Base-by-base conservation (phyloP, 2,888 invertebrate genomes). In the Lissocephala sabroskyi region DNA sequence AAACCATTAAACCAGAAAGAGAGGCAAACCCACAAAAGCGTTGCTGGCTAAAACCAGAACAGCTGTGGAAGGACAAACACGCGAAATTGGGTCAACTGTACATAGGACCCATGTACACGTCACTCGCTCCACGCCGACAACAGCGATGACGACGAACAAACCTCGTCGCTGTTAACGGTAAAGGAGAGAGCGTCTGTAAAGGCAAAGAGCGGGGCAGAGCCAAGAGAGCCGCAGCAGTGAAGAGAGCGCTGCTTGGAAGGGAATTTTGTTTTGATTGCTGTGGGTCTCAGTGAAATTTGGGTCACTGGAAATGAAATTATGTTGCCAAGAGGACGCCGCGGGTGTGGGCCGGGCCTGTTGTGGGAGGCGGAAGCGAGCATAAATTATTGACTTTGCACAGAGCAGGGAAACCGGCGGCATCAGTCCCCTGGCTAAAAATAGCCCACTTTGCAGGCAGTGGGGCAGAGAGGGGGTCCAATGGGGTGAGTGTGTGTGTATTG, bases 1-100 rank as follows among this genome's bases (percentile, higher is more conserved):
- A n/a, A n/a, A n/a, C n/a, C n/a, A n/a, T 44, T 51, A 36, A 40
- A 10, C 29, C 23, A 19, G 14, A 41, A 41, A 13, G 26, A 35
- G 16, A 35, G 16, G 5, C 35, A 35, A 35, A 35, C 3, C 10
- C 19, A 26, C 7, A 13, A 55, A 55, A 43, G 54, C n/a, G n/a
- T n/a, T n/a, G n/a, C n/a, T n/a, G n/a, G n/a, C n/a, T n/a, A n/a
- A 77, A 63, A 71, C 57, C 59, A 59, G 75, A 78, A 76, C 76
- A 78, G 79, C 76, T 78, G 77, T 73, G 71, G 41, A 67, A 65
- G 74, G 58, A 79, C 79, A 65, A 59, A 47, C 49, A 46, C 49
- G n/a, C n/a, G 62, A 63, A 74, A 74, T 76, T 79, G 63, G 73
- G 73, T 74, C 79, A 79, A 73, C 54, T 54, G 79, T 74, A 73